Evolutionary conservation across 2,113 vertebrate genomes (phyloP), one percentile per base, ranked within the genome.

Genomic region (Microcebus jonahi): DNA sequence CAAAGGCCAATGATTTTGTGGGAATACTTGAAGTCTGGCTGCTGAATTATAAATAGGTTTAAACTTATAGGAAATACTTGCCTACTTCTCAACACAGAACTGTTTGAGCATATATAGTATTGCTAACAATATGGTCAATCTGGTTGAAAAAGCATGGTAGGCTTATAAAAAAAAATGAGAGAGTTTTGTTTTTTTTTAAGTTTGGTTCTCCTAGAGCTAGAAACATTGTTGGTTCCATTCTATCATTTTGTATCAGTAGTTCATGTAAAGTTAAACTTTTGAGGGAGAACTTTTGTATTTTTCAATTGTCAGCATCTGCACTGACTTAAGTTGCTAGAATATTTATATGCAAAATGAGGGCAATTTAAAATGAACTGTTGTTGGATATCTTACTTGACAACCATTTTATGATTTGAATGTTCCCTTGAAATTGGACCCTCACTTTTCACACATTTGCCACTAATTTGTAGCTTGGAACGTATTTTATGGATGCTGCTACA

Each of bases 211-310:
- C 55, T 65, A 61, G 17, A 98, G 92, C 96, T 87, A 96, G 96
- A 97, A 97, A 71, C 27, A 65, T 18, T 59, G 18, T 70, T 20
- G 39, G 42, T 85, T 87, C 71, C 13, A 15, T 83, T 57, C 18
- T 71, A 94, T 95, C 92, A 76, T 98, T 98, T 98, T 97, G 97
- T 86, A 82, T 97, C 17, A 96, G 86, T 88, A 92, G 90, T 81
- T 90, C 77, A 55, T 97, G 86, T 91, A 95, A 97, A 71, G 94
- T 98, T 97, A 96, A 97, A 82, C 96, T 90, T 90, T 84, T 96
- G 77, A 89, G 12, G 8, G 14, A 6, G 9, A 15, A 21, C 10
- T 85, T 96, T 0, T 0, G 80, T 57, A 67, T 95, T 96, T 93
- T 97, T 91, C 96, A 93, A 34, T 55, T 88, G 93, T 97, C 90